Conservation (phyloP, 2,797 vertebrate genomes). For the Platyrinchus mystaceus region DNA sequence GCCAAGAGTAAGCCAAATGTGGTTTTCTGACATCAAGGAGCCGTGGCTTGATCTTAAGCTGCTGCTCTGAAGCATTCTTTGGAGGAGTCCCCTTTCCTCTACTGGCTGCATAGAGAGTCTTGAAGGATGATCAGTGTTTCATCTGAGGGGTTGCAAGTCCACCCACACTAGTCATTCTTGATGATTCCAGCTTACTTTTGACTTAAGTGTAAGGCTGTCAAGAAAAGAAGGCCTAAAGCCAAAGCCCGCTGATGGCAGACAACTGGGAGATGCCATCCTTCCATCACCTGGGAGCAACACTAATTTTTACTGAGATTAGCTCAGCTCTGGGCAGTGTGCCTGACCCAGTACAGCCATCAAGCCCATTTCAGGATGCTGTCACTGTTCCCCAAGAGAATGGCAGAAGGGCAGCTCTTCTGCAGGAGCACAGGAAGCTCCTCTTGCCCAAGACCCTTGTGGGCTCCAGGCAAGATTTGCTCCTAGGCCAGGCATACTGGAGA, state of each 20-base stretch:
- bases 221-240: background rate
- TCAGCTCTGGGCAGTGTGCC: background rate
- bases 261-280: background rate
- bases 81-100: background rate
- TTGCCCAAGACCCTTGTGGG: background rate
- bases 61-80: background rate
- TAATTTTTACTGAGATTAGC: background rate
- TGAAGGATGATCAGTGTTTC: background rate
- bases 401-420: background rate
- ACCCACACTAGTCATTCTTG: background rate
- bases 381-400: background rate
- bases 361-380: background rate
- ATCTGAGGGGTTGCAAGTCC: background rate
- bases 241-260: background rate
- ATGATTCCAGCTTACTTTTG: background rate
- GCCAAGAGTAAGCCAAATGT: background rate
- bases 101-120: background rate
- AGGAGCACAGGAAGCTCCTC: background rate
- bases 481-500: background rate
- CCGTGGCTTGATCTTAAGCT: background rate
- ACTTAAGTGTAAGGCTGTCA: background rate
- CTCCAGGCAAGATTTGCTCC: background rate
- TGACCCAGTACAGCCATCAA: background rate
- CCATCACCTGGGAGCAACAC: background rate
- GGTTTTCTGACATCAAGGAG: background rate